phyloP scores from a whole-genome alignment of 2,888 invertebrate species.

The Scaptomyza reducta region DNA sequence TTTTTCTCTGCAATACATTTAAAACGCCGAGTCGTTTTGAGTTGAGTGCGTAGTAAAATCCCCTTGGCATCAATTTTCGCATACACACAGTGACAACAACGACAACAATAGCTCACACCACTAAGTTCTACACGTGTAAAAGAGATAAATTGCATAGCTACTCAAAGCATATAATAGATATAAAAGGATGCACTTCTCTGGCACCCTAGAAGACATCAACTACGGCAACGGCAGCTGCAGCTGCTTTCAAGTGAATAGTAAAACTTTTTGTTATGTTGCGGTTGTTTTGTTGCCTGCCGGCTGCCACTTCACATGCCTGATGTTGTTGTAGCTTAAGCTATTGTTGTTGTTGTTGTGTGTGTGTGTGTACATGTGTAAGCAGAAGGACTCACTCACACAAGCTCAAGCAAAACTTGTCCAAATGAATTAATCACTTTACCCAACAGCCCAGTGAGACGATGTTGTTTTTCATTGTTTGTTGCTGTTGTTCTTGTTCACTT shows the following conservation, averaged over 20 bases:
- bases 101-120: conserved; percentile 22
- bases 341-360: conserved; percentile 28
- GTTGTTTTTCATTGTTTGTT: conserved; percentile 53
- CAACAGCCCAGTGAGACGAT: conserved; percentile 65
- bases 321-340: conserved; percentile 2
- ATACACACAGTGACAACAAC: neutral
- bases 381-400: conserved; percentile 40
- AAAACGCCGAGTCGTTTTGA: conserved; percentile 47
- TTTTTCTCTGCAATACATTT: conserved; percentile 28
- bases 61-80: conserved; percentile 9
- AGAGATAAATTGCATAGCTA: conserved; percentile 68
- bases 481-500: conserved; percentile 27
- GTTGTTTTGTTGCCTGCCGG: conserved; percentile 22
- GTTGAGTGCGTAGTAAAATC: conserved; percentile 34
- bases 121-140: conserved; percentile 38
- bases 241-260: conserved; percentile 67
- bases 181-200: neutral
- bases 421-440: conserved; percentile 78
- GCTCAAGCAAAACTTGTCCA: conserved; percentile 70
- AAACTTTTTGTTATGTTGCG: conserved; percentile 56
- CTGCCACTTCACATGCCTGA: conserved; percentile 36
- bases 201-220: conserved; percentile 40
- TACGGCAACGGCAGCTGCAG: conserved; percentile 2
- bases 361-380: conserved; percentile 14
- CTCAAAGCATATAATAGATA: conserved; percentile 35